Base-by-base conservation (phyloP, 2,797 vertebrate genomes). In the Brotula barbata region DNA sequence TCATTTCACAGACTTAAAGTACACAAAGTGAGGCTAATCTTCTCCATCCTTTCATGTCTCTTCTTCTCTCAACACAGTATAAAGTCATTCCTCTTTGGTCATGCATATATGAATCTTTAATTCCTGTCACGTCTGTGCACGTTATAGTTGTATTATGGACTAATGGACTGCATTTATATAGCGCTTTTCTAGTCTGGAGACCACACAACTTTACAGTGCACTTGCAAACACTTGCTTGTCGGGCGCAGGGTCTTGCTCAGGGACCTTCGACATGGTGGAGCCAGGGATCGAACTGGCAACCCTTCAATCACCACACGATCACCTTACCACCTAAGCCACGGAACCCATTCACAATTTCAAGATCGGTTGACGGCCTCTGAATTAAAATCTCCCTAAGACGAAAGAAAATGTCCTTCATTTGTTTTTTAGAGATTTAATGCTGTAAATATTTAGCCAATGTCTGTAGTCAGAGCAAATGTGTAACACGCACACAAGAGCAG, bases 331-430 rank as follows among this genome's bases (percentile, higher is more conserved):
- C n/a, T n/a, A n/a, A n/a, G n/a, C n/a, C n/a, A n/a, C n/a, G n/a
- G n/a, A n/a, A n/a, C 56, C 83, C 71, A 63, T 57, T 43, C 47
- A 48, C 23, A 74, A 83, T 79, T 82, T 73, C 75, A 41, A 6
- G 66, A 73, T 72, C 84, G 81, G 79, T 71, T 83, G 82, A 82
- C 48, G 62, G 63, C 69, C 71, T 70, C 65, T n/a, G 48, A 48
- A 33, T 68, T 47, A 53, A 78, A 80, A 70, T 73, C 73, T 78
- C 39, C 60, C 44, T 59, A 28, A 77, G 48, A 62, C 57, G 48
- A n/a, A 36, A 15, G 53, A 58, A 50, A 65, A 60, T 43, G 20
- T 68, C 58, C 55, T 43, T 61, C 59, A 65, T 45, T 41, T 3
- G 13, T 40, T 63, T 64, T 34, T 47, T 36, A 12, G 39, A 58